Percentiles rank a stretch among this genome's conserved stretches.
Evolutionary conservation across 2,888 invertebrate genomes (phyloP).

Genomic region (Nomada lathburiana): DNA sequence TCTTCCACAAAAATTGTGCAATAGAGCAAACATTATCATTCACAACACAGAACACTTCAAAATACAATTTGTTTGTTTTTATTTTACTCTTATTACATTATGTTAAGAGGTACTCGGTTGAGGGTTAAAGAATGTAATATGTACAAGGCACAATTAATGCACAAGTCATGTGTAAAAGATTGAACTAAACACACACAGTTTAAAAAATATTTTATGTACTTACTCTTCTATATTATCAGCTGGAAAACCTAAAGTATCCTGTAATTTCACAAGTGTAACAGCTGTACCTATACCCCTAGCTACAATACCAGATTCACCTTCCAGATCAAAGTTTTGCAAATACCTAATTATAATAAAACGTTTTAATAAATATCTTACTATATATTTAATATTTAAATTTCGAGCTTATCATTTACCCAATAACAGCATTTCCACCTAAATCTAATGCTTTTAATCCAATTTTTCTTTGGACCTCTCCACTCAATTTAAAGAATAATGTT

Average conservation of each 20-base stretch:
- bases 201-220: conserved; percentile 81
- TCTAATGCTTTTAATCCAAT: conserved; percentile 97
- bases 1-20: conserved; percentile 10
- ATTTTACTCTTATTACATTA: conserved; percentile 3
- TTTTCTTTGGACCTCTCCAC: conserved; percentile 96
- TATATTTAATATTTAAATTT: neutral
- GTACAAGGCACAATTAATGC: conserved; percentile 15
- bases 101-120: neutral
- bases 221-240: conserved; percentile 87
- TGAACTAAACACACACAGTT: neutral
- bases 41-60: conserved; percentile 55
- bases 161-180: conserved; percentile 25
- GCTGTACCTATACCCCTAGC: conserved; percentile 97
- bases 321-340: conserved; percentile 97
- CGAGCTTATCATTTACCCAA: conserved; percentile 87
- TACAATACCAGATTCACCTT: conserved; percentile 98
- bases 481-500: conserved; percentile 96
- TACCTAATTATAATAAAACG: conserved; percentile 86
- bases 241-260: conserved; percentile 83
- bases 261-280: conserved; percentile 89
- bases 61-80: neutral
- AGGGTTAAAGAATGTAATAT: conserved; percentile 4
- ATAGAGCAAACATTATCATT: conserved; percentile 38
- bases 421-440: conserved; percentile 96
- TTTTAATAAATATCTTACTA: neutral